These are phyloP conservation scores for Agrotis puta DNA, from an alignment of 2,888 invertebrate species.

Conservation along the genomic window DNA sequence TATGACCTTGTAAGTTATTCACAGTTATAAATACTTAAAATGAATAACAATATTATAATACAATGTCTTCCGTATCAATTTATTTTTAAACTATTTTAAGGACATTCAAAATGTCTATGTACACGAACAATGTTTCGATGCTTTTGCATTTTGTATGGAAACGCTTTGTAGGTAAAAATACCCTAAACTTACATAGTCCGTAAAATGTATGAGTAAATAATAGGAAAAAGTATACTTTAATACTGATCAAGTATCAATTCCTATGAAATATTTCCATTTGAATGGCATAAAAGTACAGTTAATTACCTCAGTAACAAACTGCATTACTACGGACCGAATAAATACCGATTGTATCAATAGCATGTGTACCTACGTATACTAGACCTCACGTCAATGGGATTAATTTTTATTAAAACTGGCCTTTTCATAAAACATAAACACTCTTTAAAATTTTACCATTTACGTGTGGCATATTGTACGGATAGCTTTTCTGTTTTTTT, in stretches of 20 bases:
- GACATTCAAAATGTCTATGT: slow-evolving; percentile 18
- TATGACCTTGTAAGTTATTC: slow-evolving; percentile 18
- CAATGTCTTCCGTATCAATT: slow-evolving; percentile 7
- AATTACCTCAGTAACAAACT: slow-evolving; percentile 6
- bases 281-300: not conserved
- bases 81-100: slow-evolving; percentile 5
- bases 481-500: not conserved
- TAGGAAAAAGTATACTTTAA: no score
- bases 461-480: no score
- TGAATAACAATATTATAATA: not conserved
- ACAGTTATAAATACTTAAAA: slow-evolving; percentile 5
- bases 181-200: no score
- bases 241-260: not conserved
- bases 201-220: no score
- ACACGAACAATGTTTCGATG: not conserved
- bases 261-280: not conserved
- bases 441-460: no score
- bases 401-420: no score
- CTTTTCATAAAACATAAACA: no score
- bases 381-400: no score
- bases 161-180: no score
- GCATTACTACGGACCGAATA: no score
- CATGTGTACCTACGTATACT: no score
- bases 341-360: no score
- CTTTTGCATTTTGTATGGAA: not conserved